Evolutionary conservation across 1,140 invertebrate species (phyloP), one percentile per base, ranked within the genome.

Genomic region (Bombus affinis): DNA sequence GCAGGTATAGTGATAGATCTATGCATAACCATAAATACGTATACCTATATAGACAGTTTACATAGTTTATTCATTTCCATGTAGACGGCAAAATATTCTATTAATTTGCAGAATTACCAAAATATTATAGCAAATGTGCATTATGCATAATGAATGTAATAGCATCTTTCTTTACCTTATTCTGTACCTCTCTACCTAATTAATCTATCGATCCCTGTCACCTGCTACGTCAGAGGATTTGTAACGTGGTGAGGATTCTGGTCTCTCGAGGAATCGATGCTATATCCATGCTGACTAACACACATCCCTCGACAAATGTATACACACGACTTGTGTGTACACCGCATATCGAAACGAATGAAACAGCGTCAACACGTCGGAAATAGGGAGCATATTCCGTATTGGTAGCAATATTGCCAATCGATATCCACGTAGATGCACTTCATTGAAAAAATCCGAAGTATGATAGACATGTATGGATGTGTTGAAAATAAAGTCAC

Each of bases 221-320:
- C 35, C 28, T 32, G 35, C 15, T 53, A 66, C 28, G 35, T n/a
- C 39, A 13, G 13, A 77, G 66, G 37, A 70, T 71, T 62, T 32
- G 65, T 66, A 75, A 75, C 70, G 53, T 59, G 28, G 62, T 8
- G 73, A 83, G 35, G 25, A 39, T 44, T 71, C 53, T 32, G 76
- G 59, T 84, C 76, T 37, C 66, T 12, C 18, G 82, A 79, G 76
- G 39, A 84, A 79, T 84, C 66, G 42, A 79, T 57, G 65, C 66
- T 79, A 66, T 22, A 70, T 84, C 25, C 37, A 1, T 32, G 8
- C 22, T 28, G 28, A 57, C 32, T 44, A 71, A 71, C 79, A 79
- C 72, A 85, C 53, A 65, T 53, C 66, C n/a, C 39, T 37, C 10
- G 39, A 47, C 44, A 80, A 72, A 62, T 65, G 32, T 80, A 47